Conservation (phyloP, 2,888 invertebrate genomes). For the Parasteatoda lunata region DNA sequence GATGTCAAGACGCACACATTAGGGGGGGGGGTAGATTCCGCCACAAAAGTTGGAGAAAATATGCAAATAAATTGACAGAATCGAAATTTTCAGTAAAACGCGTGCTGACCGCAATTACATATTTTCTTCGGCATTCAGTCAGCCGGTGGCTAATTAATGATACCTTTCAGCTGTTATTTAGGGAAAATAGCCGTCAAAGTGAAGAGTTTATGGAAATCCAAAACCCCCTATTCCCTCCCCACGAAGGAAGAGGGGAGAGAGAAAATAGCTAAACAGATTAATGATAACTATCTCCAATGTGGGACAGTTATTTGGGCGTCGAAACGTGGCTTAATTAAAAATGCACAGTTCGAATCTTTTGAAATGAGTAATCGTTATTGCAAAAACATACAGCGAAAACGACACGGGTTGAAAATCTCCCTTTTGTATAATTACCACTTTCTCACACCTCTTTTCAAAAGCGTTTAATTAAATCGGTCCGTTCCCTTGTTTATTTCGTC, state of each 20-base stretch:
- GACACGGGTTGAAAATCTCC: neutral
- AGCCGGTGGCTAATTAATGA: neutral
- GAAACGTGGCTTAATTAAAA: slow-evolving; percentile 60
- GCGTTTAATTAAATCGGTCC: slow-evolving; percentile 62
- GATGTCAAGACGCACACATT: too few relatives aligned
- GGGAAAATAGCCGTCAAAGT: neutral
- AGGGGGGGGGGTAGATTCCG: too few relatives aligned
- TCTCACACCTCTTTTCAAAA: slow-evolving; percentile 47
- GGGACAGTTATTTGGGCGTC: slow-evolving; percentile 25
- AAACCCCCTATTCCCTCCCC: neutral
- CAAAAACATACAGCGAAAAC: slow-evolving; percentile 28
- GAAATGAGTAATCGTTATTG: slow-evolving; percentile 59
- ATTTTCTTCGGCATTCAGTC: neutral
- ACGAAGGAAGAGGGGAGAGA: neutral
- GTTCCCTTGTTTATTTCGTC: slow-evolving; percentile 5
- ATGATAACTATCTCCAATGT: slow-evolving; percentile 68
- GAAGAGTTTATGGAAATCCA: slow-evolving; percentile 62
- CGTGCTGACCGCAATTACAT: neutral
- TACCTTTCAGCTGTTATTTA: neutral
- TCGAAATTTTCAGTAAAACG: too few relatives aligned
- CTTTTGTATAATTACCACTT: slow-evolving; percentile 51
- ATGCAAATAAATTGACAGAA: too few relatives aligned
- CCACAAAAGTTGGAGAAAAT: too few relatives aligned
- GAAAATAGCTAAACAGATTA: slow-evolving; percentile 61
- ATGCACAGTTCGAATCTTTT: slow-evolving; percentile 31